These are phyloP conservation scores for Taphrorychus bicolor DNA, from an alignment of 2,888 invertebrate species.

Conservation along the genomic window DNA sequence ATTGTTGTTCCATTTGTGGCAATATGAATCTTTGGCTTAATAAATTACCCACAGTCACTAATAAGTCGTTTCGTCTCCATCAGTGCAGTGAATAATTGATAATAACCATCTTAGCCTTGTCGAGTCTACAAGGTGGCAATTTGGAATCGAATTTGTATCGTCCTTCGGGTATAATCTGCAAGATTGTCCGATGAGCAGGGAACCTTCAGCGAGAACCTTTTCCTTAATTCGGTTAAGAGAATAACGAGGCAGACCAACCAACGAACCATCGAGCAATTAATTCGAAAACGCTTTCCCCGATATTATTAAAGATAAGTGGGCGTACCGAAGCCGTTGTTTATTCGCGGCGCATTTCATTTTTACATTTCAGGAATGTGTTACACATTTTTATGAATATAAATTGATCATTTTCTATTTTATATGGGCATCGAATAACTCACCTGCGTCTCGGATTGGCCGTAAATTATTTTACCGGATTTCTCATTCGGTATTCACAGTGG, in stretches of 20 bases:
- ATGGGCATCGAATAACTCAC: conserved; percentile 30
- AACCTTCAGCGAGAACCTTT: neutral
- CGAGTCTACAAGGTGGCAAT: neutral
- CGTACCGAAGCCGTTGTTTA: conserved; percentile 31
- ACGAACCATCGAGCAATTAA: conserved; percentile 52
- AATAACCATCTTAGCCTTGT: neutral
- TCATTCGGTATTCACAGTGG: conserved; percentile 11
- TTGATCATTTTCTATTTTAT: conserved; percentile 38
- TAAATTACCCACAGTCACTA: too few species aligned
- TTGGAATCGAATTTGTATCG: neutral
- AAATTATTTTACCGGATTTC: conserved; percentile 20
- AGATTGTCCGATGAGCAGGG: neutral
- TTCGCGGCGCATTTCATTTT: conserved; percentile 25
- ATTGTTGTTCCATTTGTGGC: too few species aligned
- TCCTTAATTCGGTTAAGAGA: conserved; percentile 12
- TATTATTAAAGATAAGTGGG: conserved; percentile 60
- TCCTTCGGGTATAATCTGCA: neutral
- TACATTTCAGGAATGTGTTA: conserved; percentile 35
- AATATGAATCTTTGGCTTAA: too few species aligned
- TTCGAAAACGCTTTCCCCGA: conserved; percentile 59
- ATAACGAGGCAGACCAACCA: conserved; percentile 12
- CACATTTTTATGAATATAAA: conserved; percentile 36
- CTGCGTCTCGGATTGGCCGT: conserved; percentile 12
- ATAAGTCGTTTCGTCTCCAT: too few species aligned
- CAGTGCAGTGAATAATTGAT: neutral